A percentile compares a stretch with the other conserved stretches of the same genome.
Conservation (phyloP, 2,113 vertebrate species). For the Alectura lathami region DNA sequence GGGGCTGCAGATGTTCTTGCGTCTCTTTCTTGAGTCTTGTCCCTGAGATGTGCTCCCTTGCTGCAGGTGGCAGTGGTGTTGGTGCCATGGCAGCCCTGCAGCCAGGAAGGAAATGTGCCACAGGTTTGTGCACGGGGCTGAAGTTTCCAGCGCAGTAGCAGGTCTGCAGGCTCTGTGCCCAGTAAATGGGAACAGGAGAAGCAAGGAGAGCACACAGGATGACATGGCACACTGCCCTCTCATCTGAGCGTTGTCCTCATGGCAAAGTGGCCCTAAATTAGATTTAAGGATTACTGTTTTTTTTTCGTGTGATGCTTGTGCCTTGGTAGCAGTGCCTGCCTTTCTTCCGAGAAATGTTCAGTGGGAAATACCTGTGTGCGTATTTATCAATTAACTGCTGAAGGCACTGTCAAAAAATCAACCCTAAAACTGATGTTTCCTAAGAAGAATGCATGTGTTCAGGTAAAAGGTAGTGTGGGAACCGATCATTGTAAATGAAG, state of each 20-base stretch:
- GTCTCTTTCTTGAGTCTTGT: neutral
- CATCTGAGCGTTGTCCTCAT: neutral
- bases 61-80: no score
- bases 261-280: slow-evolving; percentile 27
- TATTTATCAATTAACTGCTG: neutral
- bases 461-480: neutral
- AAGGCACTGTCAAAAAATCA: neutral
- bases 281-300: neutral
- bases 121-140: fast-evolving
- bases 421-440: neutral
- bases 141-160: neutral
- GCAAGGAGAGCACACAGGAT: neutral
- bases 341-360: slow-evolving; percentile 11
- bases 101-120: neutral
- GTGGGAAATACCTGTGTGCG: neutral
- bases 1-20: neutral
- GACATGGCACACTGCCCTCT: neutral
- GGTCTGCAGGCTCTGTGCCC: neutral
- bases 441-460: neutral
- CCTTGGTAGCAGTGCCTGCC: neutral
- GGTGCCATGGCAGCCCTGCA: neutral
- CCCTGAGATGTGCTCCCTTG: neutral
- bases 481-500: neutral
- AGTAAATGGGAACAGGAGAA: neutral
- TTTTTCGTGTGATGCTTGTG: neutral